Evolutionary conservation across 2,888 invertebrate genomes (phyloP).

Genomic region (Agrotis clavis): DNA sequence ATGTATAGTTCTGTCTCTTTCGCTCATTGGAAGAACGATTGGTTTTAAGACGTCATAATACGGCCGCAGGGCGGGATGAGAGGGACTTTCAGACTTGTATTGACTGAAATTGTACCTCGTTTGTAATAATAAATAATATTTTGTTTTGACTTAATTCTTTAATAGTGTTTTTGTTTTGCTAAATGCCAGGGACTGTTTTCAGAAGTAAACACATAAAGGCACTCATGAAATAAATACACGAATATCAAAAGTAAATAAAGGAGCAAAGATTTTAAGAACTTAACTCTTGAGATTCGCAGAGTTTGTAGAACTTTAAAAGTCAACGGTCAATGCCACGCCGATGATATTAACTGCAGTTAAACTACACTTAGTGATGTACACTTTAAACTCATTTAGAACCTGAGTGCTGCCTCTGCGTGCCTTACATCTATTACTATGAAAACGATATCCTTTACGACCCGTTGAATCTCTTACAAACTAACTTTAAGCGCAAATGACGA

Average conservation of each 20-base stretch:
- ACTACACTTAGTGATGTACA: conserved; percentile 31
- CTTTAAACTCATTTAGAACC: conserved; percentile 37
- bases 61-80: no score
- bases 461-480: conserved; percentile 6
- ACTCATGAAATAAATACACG: not conserved
- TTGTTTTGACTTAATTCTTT: no score
- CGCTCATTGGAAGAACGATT: no score
- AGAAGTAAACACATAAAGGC: no score
- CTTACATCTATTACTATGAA: conserved; percentile 45
- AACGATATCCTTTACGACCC: conserved; percentile 29
- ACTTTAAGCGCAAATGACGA: conserved; percentile 43
- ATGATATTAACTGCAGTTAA: conserved; percentile 36
- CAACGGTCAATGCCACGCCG: conserved; percentile 52
- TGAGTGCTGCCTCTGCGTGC: conserved; percentile 28
- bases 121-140: no score
- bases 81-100: no score
- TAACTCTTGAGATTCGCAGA: conserved; percentile 15
- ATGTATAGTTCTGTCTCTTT: no score
- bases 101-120: no score
- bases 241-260: conserved; percentile 1
- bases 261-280: conserved; percentile 22
- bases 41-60: no score
- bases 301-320: conserved; percentile 51
- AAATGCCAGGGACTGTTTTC: not conserved
- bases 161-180: no score